These are phyloP conservation scores for Drosophila simulans DNA, from an alignment of 1,140 invertebrate species.

Conservation along the genomic window DNA sequence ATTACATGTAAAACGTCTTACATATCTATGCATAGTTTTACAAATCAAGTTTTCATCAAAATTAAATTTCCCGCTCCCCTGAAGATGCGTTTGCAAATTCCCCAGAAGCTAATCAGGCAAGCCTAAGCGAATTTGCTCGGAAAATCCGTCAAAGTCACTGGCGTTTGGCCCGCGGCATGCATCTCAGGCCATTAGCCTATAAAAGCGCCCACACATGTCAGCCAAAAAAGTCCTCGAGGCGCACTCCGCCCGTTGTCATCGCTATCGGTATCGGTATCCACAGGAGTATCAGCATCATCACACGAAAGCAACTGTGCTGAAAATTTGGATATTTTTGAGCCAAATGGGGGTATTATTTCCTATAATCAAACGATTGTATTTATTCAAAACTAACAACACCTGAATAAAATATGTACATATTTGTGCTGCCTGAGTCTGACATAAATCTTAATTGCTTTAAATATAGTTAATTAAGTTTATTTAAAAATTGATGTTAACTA, in stretches of 20 bases:
- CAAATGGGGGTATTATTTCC: no score
- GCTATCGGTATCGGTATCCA: conserved; percentile 40
- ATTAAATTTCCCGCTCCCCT: neutral
- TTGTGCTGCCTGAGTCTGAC: no score
- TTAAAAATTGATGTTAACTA: no score
- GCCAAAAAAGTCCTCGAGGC: conserved; percentile 53
- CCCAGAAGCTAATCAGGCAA: conserved; percentile 62
- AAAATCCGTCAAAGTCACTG: conserved; percentile 68
- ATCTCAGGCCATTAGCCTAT: conserved; percentile 58
- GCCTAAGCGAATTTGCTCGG: conserved; percentile 52
- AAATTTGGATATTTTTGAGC: neutral
- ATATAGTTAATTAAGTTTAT: no score
- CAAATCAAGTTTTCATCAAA: neutral
- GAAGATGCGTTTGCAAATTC: conserved; percentile 6
- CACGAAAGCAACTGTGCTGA: neutral
- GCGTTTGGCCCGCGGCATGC: conserved; percentile 42
- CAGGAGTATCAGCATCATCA: conserved; percentile 54
- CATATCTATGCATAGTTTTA: no score
- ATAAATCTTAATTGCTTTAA: no score
- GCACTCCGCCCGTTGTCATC: conserved; percentile 52
- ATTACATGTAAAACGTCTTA: no score
- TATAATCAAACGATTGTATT: neutral
- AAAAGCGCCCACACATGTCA: conserved; percentile 54
- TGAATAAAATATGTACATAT: no score
- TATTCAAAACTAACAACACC: no score